Base-by-base conservation (phyloP, 23 tunicate species). In the Diplosoma virens region DNA sequence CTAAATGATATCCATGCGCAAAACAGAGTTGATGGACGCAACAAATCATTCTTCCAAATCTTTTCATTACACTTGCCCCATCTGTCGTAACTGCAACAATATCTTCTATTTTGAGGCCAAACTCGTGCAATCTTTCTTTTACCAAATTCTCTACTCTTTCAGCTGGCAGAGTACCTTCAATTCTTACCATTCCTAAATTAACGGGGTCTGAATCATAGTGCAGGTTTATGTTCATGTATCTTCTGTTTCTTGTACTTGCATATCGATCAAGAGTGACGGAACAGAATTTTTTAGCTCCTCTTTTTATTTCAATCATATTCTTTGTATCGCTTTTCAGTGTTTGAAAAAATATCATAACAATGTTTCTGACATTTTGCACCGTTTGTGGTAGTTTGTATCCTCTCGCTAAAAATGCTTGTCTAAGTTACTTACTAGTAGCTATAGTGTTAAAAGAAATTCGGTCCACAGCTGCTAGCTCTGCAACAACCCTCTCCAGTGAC, bases 341-440 rank as follows among this genome's bases (percentile, higher is more conserved):
- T 68, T 79, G 65, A 41, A 37, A 79, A 69, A 79, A 79, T 48
- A 30, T 69, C 84, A 79, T 69, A 4, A 79, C 32, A 54, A 73
- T 20, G 35, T 32, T 73, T 74, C 87, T 82, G 47, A 82, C 87
- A 82, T 58, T 73, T 73, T 58, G 59, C 59, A 58, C 81, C 1
- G 81, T 74, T 60, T 74, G 81, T 58, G 81, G 87, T 36, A 82
- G 45, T 41, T 74, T 74, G 74, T 82, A 82, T 3, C 87, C 80
- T 58, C 80, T 82, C 36, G 85, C 68, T 31, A 56, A 46, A 80
- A 80, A 80, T 68, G 82, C 59, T 78, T 78, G 73, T 64, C 59
- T 33, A 20, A 37, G 56, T 78, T 78, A 73, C 52, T 69, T 80
- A 33, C 85, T 69, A 25, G 84, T 46, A 79, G 84, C 84, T 5